A percentile compares a stretch with the other conserved stretches of the same genome.
phyloP scores from a whole-genome alignment of 2,888 invertebrate species.

The Norana najaformis region DNA sequence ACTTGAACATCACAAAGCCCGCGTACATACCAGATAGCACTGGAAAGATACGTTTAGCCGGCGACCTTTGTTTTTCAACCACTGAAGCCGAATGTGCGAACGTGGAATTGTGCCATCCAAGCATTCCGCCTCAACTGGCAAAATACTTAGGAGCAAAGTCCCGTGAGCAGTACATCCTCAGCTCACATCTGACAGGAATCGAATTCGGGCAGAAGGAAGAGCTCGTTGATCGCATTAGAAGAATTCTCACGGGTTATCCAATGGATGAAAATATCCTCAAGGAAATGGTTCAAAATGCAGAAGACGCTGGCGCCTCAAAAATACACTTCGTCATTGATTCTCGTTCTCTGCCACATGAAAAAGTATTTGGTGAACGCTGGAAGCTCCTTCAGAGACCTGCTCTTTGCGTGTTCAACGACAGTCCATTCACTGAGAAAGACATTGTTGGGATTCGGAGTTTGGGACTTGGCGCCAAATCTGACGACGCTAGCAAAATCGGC shows the following conservation, averaged over 20 bases:
- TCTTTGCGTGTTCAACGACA: slow-evolving; percentile 57
- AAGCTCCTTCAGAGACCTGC: slow-evolving; percentile 56
- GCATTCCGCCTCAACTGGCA: slow-evolving; percentile 47
- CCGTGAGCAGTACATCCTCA: slow-evolving; percentile 42
- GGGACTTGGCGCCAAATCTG: slow-evolving; percentile 55
- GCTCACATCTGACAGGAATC: slow-evolving; percentile 43
- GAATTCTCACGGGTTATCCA: slow-evolving; percentile 53
- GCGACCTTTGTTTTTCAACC: slow-evolving; percentile 48
- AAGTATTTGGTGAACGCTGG: slow-evolving; percentile 49
- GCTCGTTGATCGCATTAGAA: slow-evolving; percentile 50
- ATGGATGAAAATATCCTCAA: slow-evolving; percentile 54
- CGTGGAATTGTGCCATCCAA: slow-evolving; percentile 40
- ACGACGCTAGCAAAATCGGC: slow-evolving; percentile 54
- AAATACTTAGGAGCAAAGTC: slow-evolving; percentile 48
- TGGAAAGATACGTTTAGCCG: slow-evolving; percentile 43
- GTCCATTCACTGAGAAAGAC: slow-evolving; percentile 52
- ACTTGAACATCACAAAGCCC: slow-evolving; percentile 36
- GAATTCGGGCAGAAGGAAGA: slow-evolving; percentile 56
- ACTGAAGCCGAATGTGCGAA: background rate
- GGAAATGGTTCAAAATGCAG: slow-evolving; percentile 53
- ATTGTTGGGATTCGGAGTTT: slow-evolving; percentile 56
- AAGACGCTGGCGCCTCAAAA: slow-evolving; percentile 51
- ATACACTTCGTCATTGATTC: slow-evolving; percentile 54
- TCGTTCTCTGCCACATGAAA: slow-evolving; percentile 44
- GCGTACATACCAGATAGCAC: slow-evolving; percentile 50